Evolutionary conservation across 1,140 invertebrate species (phyloP).

Genomic region (Hermetia illucens): DNA sequence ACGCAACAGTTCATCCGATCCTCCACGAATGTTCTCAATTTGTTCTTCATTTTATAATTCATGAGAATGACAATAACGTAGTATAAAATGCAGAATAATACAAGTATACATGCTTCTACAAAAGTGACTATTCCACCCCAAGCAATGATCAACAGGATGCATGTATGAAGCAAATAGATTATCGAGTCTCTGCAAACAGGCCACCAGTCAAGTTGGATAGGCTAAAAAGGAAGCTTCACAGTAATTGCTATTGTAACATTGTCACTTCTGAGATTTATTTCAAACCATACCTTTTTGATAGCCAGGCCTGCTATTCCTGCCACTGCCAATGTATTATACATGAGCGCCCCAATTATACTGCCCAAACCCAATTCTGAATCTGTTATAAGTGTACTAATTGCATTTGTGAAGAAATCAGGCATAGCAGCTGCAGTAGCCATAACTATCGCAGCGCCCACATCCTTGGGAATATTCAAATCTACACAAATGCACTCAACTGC

Average conservation of each 20-base stretch:
- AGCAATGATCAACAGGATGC: conserved; percentile 57
- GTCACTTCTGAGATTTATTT: conserved; percentile 5
- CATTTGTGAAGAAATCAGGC: conserved; percentile 80
- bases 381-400: conserved; percentile 67
- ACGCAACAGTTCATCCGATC: conserved; percentile 26
- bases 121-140: conserved; percentile 67
- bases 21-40: conserved; percentile 25
- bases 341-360: conserved; percentile 73
- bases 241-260: too few relatives aligned
- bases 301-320: conserved; percentile 68
- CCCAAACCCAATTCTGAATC: conserved; percentile 63
- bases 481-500: conserved; percentile 68
- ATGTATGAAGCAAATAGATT: conserved; percentile 66
- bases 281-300: conserved; percentile 43
- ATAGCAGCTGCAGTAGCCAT: conserved; percentile 82
- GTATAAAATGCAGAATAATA: conserved; percentile 52
- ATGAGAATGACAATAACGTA: conserved; percentile 43
- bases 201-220: conserved; percentile 66
- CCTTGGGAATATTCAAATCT: conserved; percentile 52
- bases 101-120: conserved; percentile 56
- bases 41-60: conserved; percentile 32
- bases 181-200: conserved; percentile 72
- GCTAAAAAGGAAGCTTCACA: too few relatives aligned
- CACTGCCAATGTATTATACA: conserved; percentile 79
- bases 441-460: conserved; percentile 83